Percentiles rank a stretch among this genome's conserved stretches.
Evolutionary conservation across 2,888 invertebrate genomes (phyloP).

Genomic region (Anthrax anthrax): DNA sequence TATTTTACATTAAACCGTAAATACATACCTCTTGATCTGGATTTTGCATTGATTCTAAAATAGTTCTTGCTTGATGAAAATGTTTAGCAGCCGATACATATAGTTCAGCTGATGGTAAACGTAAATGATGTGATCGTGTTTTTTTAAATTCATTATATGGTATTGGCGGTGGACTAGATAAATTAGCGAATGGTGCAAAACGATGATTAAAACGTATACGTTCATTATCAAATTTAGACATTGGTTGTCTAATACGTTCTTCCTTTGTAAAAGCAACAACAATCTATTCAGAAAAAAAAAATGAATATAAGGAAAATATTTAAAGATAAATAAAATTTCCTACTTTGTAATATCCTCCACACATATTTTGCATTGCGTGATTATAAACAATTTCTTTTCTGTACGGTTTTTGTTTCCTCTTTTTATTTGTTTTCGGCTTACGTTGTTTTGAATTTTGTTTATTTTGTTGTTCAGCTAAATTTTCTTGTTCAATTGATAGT

Average conservation of each 20-base stretch:
- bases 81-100: constrained; percentile 80
- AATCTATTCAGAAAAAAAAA: constrained; percentile 43
- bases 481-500: constrained; percentile 63
- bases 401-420: constrained; percentile 56
- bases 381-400: constrained; percentile 73
- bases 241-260: constrained; percentile 70
- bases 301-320: neutral
- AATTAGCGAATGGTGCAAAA: constrained; percentile 74
- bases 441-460: constrained; percentile 25
- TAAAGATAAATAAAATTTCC: no score
- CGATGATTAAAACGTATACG: constrained; percentile 89
- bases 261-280: constrained; percentile 78
- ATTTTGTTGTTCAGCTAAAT: constrained; percentile 35
- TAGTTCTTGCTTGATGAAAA: constrained; percentile 78
- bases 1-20: no score
- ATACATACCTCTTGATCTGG: constrained; percentile 60
- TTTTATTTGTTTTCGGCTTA: constrained; percentile 34
- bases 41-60: constrained; percentile 68
- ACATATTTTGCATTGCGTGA: constrained; percentile 86
- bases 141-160: constrained; percentile 80
- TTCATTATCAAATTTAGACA: constrained; percentile 83
- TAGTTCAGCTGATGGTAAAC: constrained; percentile 42
- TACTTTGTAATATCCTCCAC: constrained; percentile 90
- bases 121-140: constrained; percentile 56
- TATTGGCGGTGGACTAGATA: constrained; percentile 80